These are phyloP conservation scores for Sialis fuliginosa DNA, from an alignment of 2,888 invertebrate species.

Conservation along the genomic window DNA sequence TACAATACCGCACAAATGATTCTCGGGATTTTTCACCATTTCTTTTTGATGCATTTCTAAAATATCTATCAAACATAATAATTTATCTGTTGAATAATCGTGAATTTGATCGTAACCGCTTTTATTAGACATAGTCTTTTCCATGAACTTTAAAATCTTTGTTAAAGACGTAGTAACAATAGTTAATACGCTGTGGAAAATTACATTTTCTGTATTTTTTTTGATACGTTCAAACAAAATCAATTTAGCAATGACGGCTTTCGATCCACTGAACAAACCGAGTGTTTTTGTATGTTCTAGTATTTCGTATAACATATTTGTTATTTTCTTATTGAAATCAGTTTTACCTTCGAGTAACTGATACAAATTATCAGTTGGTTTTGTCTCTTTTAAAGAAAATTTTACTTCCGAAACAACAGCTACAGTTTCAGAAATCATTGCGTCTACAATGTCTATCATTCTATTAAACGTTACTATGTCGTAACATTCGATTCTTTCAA, in stretches of 20 bases:
- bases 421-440: constrained; percentile 8
- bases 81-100: constrained; percentile 44
- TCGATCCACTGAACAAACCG: constrained; percentile 38
- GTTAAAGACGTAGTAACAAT: constrained; percentile 23
- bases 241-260: constrained; percentile 37
- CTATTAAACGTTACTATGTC: constrained; percentile 7
- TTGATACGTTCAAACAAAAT: constrained; percentile 45
- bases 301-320: constrained; percentile 30
- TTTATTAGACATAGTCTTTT: constrained; percentile 27
- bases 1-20: constrained; percentile 27
- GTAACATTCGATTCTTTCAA: constrained; percentile 21
- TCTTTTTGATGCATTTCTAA: constrained; percentile 35
- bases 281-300: constrained; percentile 29
- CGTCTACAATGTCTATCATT: constrained; percentile 10
- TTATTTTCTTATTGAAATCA: constrained; percentile 28
- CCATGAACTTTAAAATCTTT: constrained; percentile 32
- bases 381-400: not conserved
- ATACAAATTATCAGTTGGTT: not conserved
- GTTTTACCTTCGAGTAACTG: constrained; percentile 13
- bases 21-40: constrained; percentile 19
- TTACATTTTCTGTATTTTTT: constrained; percentile 26
- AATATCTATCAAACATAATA: constrained; percentile 39
- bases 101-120: constrained; percentile 29
- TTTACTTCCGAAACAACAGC: not conserved
- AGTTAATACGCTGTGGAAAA: constrained; percentile 18